Evolutionary conservation across 2,113 vertebrate genomes (phyloP).

Genomic region (Casuarius casuarius): DNA sequence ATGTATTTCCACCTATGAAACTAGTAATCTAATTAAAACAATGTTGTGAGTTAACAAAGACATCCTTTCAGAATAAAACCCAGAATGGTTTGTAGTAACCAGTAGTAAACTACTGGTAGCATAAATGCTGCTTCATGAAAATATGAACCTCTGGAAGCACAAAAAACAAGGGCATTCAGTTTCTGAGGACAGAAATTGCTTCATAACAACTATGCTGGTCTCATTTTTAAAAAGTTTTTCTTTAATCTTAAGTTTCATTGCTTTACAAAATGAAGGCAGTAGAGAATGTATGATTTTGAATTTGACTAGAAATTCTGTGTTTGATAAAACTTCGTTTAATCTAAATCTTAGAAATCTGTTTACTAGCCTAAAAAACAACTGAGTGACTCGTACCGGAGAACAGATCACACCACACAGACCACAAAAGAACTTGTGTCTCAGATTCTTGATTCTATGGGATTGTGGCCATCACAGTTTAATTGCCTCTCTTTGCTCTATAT

Average conservation of each 20-base stretch:
- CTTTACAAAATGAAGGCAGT: not conserved
- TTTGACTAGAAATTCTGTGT: not conserved
- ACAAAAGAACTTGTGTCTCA: not conserved
- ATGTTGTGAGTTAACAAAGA: not conserved
- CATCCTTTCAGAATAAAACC: not conserved
- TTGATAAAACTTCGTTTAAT: not conserved
- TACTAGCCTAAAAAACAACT: not conserved
- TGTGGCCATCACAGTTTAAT: not conserved
- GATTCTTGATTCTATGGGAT: not conserved
- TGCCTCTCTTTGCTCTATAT: not conserved
- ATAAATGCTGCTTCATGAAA: not conserved
- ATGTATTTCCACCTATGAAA: not conserved
- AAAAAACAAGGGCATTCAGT: not conserved
- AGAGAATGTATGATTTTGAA: not conserved
- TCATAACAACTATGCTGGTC: not conserved
- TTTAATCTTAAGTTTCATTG: not conserved
- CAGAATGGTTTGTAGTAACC: not conserved
- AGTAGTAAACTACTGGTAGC: not conserved
- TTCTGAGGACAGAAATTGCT: not conserved
- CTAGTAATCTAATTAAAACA: not conserved
- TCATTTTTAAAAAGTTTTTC: not conserved
- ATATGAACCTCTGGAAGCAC: not conserved
- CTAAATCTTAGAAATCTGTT: not conserved
- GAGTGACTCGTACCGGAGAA: not conserved
- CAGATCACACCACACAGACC: not conserved